Evolutionary conservation across 2,113 vertebrate species (phyloP), one percentile per base, ranked within the genome.

Genomic region (Callipepla squamata): DNA sequence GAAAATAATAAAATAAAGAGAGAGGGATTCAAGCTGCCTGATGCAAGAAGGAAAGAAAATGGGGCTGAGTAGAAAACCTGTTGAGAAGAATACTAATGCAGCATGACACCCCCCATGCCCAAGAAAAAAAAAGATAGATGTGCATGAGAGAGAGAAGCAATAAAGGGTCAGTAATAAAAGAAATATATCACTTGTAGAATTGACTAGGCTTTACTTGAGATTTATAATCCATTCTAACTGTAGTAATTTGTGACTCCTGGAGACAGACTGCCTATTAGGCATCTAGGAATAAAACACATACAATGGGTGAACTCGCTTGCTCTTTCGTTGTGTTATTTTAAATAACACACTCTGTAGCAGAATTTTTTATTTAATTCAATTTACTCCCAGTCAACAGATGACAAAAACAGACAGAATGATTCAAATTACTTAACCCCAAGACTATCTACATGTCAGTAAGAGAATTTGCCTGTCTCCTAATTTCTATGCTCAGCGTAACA

Each of bases 141-240:
- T 58, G 7, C 42, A 62, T 76, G 83, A 3, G 69, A 78, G 84
- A 91, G 75, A 95, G 78, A 94, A 89, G 91, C 94, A 96, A 95
- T 97, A 95, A 97, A 95, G 92, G 95, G 95, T 92, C 92, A 96
- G 95, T 95, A 96, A 96, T 96, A 95, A 96, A 95, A 95, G 89
- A 97, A 97, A 95, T 96, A 95, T 36, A 97, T 96, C 95, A 97
- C 94, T 95, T 90, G 88, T 91, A 93, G 76, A 95, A 95, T 93
- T 91, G 91, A 96, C 95, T 94, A 44, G 94, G 90, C 81, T 95
- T 97, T 96, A 79, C 89, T 88, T 67, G 86, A 97, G 96, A 97
- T 97, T 96, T 97, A 97, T 97, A 95, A 95, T 94, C 95, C 81
- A 76, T 72, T 93, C 89, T 53, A 83, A 69, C 69, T 74, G 84